Evolutionary conservation across 2,113 vertebrate genomes (phyloP), one percentile per base, ranked within the genome.

Genomic region (Halichoeres trimaculatus): DNA sequence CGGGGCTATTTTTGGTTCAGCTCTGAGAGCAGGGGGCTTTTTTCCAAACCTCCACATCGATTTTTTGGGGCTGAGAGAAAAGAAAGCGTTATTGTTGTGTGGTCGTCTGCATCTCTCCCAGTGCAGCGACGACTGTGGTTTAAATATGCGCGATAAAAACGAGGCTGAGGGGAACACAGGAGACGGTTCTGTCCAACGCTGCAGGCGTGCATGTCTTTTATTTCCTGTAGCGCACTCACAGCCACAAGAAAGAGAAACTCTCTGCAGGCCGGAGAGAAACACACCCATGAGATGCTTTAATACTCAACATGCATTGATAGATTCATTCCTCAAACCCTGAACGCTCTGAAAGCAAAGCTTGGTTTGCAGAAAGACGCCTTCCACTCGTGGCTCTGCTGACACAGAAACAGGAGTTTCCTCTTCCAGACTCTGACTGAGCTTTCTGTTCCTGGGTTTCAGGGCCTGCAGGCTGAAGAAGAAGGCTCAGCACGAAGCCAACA

Each of bases 401-500:
- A n/a, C 62, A 9, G 10, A 54, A 11, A 8, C 9, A 35, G 26
- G 11, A 50, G 30, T 53, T 67, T 58, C 30, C 55, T 19, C 36
- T 40, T 70, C 24, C 59, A 38, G 20, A 72, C 36, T 38, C 2
- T 79, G 80, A 85, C 55, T 5, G 34, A 10, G 36, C 41, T 62
- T n/a, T 62, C 0, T 55, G 23, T n/a, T 40, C 5, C 50, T 36
- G 16, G 24, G 57, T 66, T 77, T 10, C 75, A 94, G 93, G 82
- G 93, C 93, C 58, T 94, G 93, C 50, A 68, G 93, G 26, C 90
- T 94, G 76, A 94, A 94, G 91, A 94, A 94, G 89, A 94, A 94
- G 66, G 93, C 93, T 4, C 93, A 94, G 85, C 93, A 94, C 2
- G 93, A 94, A 82, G 93, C 93, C 73, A 94, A 94, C 89, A 94